phyloP scores from a whole-genome alignment of 1,140 invertebrate species.

The Drosophila baimaii region DNA sequence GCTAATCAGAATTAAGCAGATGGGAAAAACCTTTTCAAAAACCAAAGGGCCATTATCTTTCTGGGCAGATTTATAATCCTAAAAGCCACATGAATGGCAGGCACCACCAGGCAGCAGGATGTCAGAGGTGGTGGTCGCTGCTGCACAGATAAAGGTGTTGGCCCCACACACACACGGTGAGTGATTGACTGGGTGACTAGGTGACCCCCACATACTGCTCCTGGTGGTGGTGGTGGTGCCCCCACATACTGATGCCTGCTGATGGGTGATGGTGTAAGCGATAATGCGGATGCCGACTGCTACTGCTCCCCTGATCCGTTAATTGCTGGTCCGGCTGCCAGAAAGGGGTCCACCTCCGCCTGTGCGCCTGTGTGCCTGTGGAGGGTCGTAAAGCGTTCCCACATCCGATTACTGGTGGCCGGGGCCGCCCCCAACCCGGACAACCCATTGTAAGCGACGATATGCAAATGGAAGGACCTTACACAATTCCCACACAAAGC shows the following conservation, averaged over 20 bases:
- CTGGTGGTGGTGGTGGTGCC: background rate
- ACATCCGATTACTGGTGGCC: conserved; percentile 38
- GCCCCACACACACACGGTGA: conserved; percentile 8
- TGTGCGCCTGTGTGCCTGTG: background rate
- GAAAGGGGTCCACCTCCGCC: background rate
- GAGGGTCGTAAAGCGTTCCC: conserved; percentile 40
- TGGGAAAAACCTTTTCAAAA: conserved; percentile 7
- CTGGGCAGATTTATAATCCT: conserved; percentile 21
- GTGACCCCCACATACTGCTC: no score
- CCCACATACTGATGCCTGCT: no score
- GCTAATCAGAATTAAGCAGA: background rate
- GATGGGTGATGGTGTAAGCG: conserved; percentile 23
- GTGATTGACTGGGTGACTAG: conserved; percentile 37
- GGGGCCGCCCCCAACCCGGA: conserved; percentile 7
- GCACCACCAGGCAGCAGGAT: background rate
- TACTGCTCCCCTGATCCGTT: conserved; percentile 29
- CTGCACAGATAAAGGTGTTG: conserved; percentile 15
- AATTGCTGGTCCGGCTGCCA: conserved; percentile 30
- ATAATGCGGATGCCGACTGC: conserved; percentile 27
- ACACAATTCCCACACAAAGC: conserved; percentile 11
- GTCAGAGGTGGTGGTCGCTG: background rate
- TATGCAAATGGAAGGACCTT: conserved; percentile 58
- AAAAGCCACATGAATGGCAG: background rate
- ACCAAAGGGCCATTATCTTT: conserved; percentile 3
- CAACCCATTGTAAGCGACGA: conserved; percentile 35